A percentile compares a stretch with the other conserved stretches of the same genome.
Evolutionary conservation across 2,888 invertebrate species (phyloP).

Genomic region (Hecatera dysodea): DNA sequence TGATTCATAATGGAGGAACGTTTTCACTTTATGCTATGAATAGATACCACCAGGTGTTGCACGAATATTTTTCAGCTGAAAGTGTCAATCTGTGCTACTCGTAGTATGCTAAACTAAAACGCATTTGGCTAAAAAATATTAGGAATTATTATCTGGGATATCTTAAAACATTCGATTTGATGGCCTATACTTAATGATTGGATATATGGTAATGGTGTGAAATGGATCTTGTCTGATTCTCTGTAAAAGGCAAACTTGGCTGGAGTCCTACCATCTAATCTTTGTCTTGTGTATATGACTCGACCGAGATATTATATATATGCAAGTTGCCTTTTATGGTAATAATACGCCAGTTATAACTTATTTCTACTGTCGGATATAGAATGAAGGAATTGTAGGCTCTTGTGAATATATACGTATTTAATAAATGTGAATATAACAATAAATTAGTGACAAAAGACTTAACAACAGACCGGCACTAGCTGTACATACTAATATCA

Average conservation of each 20-base stretch:
- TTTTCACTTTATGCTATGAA: slow-evolving; percentile 46
- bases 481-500: slow-evolving; percentile 84
- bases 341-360: slow-evolving; percentile 55
- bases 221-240: slow-evolving; percentile 43
- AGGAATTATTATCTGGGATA: slow-evolving; percentile 9
- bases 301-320: slow-evolving; percentile 38
- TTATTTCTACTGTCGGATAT: slow-evolving; percentile 70
- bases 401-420: slow-evolving; percentile 80
- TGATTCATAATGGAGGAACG: slow-evolving; percentile 60
- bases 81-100: slow-evolving; percentile 29
- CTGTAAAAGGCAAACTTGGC: slow-evolving; percentile 56
- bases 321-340: slow-evolving; percentile 55
- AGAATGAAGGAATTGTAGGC: slow-evolving; percentile 78
- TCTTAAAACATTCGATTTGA: slow-evolving; percentile 31
- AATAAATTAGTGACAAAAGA: slow-evolving; percentile 87
- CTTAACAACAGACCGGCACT: slow-evolving; percentile 77
- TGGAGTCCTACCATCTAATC: slow-evolving; percentile 27
- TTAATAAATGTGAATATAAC: slow-evolving; percentile 85
- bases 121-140: slow-evolving; percentile 36
- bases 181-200: slow-evolving; percentile 62
- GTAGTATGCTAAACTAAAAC: slow-evolving; percentile 10
- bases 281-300: slow-evolving; percentile 49
- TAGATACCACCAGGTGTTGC: slow-evolving; percentile 38
- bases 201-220: slow-evolving; percentile 46
- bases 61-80: slow-evolving; percentile 49